Evolutionary conservation across 1,140 invertebrate genomes (phyloP).

Genomic region (Andrena cerasifolii): DNA sequence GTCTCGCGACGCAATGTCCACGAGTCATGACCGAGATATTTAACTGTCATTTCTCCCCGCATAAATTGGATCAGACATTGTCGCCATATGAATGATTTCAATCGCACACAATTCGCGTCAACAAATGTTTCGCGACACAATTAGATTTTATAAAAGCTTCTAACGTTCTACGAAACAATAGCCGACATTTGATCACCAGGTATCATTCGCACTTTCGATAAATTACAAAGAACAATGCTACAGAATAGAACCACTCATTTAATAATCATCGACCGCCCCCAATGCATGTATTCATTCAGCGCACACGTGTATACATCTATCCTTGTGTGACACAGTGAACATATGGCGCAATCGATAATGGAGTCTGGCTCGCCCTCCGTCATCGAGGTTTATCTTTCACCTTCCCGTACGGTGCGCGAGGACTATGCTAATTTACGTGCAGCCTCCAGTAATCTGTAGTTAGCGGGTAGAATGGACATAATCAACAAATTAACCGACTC

Average conservation of each 20-base stretch:
- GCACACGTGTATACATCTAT: too few species aligned
- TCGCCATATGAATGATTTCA: not conserved
- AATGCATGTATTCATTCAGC: not conserved
- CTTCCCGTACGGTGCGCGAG: constrained; percentile 2
- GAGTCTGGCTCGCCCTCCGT: not conserved
- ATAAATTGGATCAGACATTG: not conserved
- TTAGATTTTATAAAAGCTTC: not conserved
- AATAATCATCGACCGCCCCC: not conserved
- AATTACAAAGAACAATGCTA: not conserved
- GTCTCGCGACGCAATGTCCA: not conserved
- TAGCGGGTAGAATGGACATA: constrained; percentile 81
- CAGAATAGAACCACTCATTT: not conserved
- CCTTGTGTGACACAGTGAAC: too few species aligned
- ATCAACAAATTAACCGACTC: constrained; percentile 82
- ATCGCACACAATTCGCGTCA: not conserved
- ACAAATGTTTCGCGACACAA: not conserved
- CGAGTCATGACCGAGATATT: not conserved
- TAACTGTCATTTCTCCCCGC: not conserved
- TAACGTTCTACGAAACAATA: not conserved
- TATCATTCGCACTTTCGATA: not conserved
- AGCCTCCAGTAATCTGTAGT: constrained; percentile 64
- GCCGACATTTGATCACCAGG: not conserved
- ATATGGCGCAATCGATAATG: not conserved
- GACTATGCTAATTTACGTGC: constrained; percentile 63
- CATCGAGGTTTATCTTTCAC: constrained; percentile 8